phyloP scores from a whole-genome alignment of 2,888 invertebrate genomes.

The Eucera pruinosa region DNA sequence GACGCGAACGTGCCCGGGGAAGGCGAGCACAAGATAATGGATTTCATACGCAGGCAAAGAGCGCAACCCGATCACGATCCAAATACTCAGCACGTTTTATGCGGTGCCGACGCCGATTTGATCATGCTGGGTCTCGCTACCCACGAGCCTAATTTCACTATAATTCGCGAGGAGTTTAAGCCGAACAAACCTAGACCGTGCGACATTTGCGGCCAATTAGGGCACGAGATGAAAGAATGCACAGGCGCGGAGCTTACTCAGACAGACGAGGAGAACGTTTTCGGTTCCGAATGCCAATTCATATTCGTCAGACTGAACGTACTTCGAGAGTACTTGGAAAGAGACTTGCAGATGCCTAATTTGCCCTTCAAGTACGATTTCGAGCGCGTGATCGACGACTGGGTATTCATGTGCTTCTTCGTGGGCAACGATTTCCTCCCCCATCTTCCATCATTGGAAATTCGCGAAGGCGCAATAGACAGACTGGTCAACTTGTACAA shows the following conservation, averaged over 20 bases:
- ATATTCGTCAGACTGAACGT: slow-evolving; percentile 97
- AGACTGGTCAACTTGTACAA: slow-evolving; percentile 96
- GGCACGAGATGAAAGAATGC: slow-evolving; percentile 98
- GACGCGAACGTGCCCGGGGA: slow-evolving; percentile 99
- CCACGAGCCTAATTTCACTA: slow-evolving; percentile 99
- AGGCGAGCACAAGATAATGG: slow-evolving; percentile 99
- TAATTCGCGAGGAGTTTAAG: slow-evolving; percentile 99
- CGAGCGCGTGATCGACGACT: slow-evolving; percentile 98
- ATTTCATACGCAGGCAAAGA: slow-evolving; percentile 97
- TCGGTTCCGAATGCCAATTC: slow-evolving; percentile 92
- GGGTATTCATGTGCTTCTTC: slow-evolving; percentile 99
- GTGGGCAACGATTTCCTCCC: slow-evolving; percentile 99
- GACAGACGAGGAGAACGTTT: slow-evolving; percentile 87
- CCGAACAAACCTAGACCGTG: slow-evolving; percentile 98
- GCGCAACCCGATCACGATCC: slow-evolving; percentile 98
- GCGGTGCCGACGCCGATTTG: slow-evolving; percentile 99
- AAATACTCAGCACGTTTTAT: slow-evolving; percentile 98
- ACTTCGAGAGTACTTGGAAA: slow-evolving; percentile 96
- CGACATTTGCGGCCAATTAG: slow-evolving; percentile 95
- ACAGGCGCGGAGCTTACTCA: slow-evolving; percentile 88
- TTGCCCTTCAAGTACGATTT: slow-evolving; percentile 97
- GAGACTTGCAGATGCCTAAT: slow-evolving; percentile 95
- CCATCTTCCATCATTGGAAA: slow-evolving; percentile 98
- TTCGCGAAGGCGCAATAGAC: slow-evolving; percentile 98
- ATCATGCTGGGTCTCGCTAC: slow-evolving; percentile 99